Evolutionary conservation across 2,113 vertebrate genomes (phyloP).

Genomic region (Mellivora capensis): DNA sequence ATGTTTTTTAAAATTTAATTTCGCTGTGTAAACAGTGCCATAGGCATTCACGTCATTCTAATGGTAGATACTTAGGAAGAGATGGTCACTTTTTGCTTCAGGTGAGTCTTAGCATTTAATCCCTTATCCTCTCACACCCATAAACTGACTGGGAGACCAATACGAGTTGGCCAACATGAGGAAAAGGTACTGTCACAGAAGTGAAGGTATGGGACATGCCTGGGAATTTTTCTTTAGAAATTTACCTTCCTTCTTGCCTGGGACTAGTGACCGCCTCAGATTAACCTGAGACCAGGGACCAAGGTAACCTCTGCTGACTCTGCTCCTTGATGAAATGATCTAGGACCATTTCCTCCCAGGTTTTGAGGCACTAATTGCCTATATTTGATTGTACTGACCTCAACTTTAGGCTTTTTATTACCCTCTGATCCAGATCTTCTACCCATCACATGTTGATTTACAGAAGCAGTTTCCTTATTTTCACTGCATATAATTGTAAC

Average conservation of each 20-base stretch:
- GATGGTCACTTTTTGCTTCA: background rate
- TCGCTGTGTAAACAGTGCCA: background rate
- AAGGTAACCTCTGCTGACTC: background rate
- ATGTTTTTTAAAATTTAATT: conserved; percentile 19
- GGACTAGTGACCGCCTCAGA: background rate
- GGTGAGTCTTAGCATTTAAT: background rate
- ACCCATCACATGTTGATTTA: background rate
- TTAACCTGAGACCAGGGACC: background rate
- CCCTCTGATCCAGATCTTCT: background rate
- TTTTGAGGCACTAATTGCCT: background rate
- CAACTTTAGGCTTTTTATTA: conserved; percentile 31
- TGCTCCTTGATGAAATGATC: conserved; percentile 18
- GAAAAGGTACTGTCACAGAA: background rate
- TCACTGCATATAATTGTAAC: background rate
- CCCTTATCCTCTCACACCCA: background rate
- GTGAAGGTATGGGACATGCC: background rate
- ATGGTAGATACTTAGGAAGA: background rate
- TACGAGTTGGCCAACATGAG: background rate
- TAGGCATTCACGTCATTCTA: background rate
- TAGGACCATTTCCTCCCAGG: background rate
- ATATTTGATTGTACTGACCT: background rate
- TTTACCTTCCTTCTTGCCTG: background rate
- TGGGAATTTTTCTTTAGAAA: conserved; percentile 11
- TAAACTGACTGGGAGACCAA: background rate
- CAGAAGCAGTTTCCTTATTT: conserved; percentile 8